These are phyloP conservation scores for Theonella swinhoei DNA, from an alignment of 37 sponge, comb jelly and placozoan species.

Conservation along the genomic window DNA sequence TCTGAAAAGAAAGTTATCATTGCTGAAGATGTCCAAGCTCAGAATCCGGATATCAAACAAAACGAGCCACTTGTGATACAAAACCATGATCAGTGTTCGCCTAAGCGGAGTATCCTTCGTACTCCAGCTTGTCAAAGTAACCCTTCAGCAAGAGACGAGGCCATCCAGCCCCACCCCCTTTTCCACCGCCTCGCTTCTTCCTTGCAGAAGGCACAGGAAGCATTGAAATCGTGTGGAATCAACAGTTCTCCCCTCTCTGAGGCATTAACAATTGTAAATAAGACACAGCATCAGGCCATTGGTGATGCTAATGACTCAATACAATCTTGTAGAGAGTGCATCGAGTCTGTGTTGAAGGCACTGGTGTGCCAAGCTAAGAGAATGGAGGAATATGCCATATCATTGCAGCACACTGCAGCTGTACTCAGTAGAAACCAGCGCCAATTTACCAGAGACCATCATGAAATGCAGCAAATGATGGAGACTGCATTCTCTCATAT, in stretches of 20 bases:
- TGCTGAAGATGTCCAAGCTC: too few relatives aligned
- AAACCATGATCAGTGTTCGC: too few relatives aligned
- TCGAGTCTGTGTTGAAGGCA: not conserved
- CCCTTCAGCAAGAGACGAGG: too few relatives aligned
- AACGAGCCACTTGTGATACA: too few relatives aligned
- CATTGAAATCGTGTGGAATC: not conserved
- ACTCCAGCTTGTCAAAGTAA: too few relatives aligned
- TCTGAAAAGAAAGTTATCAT: too few relatives aligned
- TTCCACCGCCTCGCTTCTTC: not conserved
- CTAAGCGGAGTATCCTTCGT: too few relatives aligned
- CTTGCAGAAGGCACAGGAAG: not conserved
- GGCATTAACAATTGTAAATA: not conserved
- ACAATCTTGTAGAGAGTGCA: not conserved
- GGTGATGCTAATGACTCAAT: not conserved
- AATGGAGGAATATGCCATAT: slow-evolving; percentile 5
- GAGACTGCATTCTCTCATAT: not conserved
- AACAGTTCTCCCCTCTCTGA: not conserved
- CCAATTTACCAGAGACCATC: slow-evolving; percentile 23
- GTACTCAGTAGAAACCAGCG: slow-evolving; percentile 20
- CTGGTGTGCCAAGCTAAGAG: not conserved
- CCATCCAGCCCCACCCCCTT: slow-evolving; percentile 16
- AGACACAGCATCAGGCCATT: not conserved
- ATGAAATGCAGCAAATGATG: not conserved
- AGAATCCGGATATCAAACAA: too few relatives aligned
- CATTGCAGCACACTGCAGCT: slow-evolving; percentile 2